A percentile compares a stretch with the other conserved stretches of the same genome.
These are phyloP conservation scores for Clinocottus analis DNA, from an alignment of 2,113 vertebrate genomes.

Conservation along the genomic window DNA sequence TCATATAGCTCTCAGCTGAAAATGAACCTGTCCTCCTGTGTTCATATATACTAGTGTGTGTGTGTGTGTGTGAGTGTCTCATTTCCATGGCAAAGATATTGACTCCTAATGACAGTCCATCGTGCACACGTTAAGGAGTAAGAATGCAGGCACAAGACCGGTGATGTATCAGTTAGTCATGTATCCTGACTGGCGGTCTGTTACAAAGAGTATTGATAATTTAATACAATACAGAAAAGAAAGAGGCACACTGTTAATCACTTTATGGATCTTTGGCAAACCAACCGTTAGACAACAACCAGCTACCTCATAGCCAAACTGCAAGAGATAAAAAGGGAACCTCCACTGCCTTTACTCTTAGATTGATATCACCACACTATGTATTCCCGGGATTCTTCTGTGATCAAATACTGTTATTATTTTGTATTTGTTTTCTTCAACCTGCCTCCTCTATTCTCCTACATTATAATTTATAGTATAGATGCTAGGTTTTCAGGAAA, in stretches of 20 bases:
- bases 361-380: slow-evolving; percentile 1
- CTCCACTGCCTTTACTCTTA: neutral
- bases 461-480: neutral
- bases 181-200: neutral
- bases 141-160: slow-evolving; percentile 2
- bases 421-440: neutral
- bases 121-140: slow-evolving; percentile 6
- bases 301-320: neutral
- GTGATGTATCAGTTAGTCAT: slow-evolving; percentile 34
- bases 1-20: slow-evolving; percentile 20
- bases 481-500: neutral
- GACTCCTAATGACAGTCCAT: slow-evolving; percentile 38
- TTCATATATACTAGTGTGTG: slow-evolving; percentile 7
- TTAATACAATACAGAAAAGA: slow-evolving; percentile 15
- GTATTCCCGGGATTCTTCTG: slow-evolving; percentile 2
- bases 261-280: neutral
- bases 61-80: slow-evolving; percentile 26
- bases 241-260: slow-evolving; percentile 12
- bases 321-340: neutral
- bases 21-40: slow-evolving; percentile 22
- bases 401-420: slow-evolving; percentile 7
- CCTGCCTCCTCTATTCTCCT: slow-evolving; percentile 3
- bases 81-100: slow-evolving; percentile 34
- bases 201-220: slow-evolving; percentile 34
- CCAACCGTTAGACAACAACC: neutral